A percentile compares a stretch with the other conserved stretches of the same genome.
phyloP scores from a whole-genome alignment of 2,888 invertebrate species.

The Cosmorhoe ocellata region DNA sequence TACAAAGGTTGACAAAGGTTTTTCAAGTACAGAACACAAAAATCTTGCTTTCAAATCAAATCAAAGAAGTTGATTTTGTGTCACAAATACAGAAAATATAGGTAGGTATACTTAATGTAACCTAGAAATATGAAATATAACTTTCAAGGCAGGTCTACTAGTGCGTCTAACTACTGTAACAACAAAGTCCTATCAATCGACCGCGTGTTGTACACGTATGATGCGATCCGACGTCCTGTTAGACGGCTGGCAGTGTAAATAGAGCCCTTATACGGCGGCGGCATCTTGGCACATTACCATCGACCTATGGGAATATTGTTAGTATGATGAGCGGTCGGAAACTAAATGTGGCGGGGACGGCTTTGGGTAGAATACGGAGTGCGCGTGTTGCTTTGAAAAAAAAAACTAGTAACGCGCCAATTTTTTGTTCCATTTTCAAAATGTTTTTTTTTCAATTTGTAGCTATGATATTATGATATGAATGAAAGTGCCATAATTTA shows the following conservation, averaged over 20 bases:
- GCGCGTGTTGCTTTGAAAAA: neutral
- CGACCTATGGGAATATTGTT: conserved; percentile 46
- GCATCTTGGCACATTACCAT: conserved; percentile 27
- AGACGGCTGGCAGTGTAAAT: conserved; percentile 30
- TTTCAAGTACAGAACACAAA: no score
- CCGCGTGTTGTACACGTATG: conserved; percentile 14
- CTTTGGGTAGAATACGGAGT: conserved; percentile 5
- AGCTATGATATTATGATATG: no score
- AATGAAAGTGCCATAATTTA: no score
- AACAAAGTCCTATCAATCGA: conserved; percentile 12
- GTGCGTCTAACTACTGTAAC: conserved; percentile 1
- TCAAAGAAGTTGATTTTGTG: no score
- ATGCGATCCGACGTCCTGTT: conserved; percentile 22
- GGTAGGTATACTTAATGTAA: no score
- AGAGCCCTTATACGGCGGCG: conserved; percentile 26
- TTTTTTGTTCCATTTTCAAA: neutral
- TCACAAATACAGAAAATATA: no score
- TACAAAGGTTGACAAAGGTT: no score
- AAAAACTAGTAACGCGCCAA: neutral
- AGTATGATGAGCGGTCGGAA: conserved; percentile 49
- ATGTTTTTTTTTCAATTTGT: neutral
- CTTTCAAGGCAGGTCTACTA: no score
- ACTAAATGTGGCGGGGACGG: conserved; percentile 33
- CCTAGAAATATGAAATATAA: no score
- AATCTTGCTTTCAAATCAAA: no score